Conservation (phyloP, 2,797 vertebrate species). For the Paedocypris micromegethes region DNA sequence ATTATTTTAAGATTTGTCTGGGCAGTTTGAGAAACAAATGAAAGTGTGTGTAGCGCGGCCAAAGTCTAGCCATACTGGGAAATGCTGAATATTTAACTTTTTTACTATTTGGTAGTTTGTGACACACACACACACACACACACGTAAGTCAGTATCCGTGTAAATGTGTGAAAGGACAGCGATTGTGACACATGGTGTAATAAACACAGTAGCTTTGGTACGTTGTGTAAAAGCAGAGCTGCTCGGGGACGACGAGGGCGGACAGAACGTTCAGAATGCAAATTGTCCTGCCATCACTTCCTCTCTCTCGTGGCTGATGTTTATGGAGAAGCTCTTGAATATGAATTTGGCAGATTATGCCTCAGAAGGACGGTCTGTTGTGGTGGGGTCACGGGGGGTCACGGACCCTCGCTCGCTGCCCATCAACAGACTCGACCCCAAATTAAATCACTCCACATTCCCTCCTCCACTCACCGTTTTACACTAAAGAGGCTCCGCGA, state of each 20-base stretch:
- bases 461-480: conserved; percentile 43
- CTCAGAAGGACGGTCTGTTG: conserved; percentile 39
- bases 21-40: too few species aligned
- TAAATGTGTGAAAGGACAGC: too few species aligned
- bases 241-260: conserved; percentile 21
- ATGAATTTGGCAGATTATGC: conserved; percentile 46
- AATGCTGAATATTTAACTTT: too few species aligned
- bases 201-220: conserved; percentile 21
- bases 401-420: conserved; percentile 18
- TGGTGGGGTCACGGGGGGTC: conserved; percentile 40
- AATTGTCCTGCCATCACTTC: conserved; percentile 29
- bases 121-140: too few species aligned
- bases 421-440: conserved; percentile 35
- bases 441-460: conserved; percentile 50
- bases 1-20: too few species aligned
- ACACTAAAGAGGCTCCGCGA: conserved; percentile 46
- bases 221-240: conserved; percentile 32
- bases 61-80: too few species aligned
- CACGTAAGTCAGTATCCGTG: too few species aligned
- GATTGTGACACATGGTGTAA: too few species aligned
- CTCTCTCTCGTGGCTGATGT: conserved; percentile 37
- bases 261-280: conserved; percentile 18
- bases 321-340: conserved; percentile 55
- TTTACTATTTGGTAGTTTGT: too few species aligned
- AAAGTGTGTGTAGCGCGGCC: too few species aligned